These are phyloP conservation scores for Xenops minutus DNA, from an alignment of 2,797 vertebrate genomes.

Conservation along the genomic window DNA sequence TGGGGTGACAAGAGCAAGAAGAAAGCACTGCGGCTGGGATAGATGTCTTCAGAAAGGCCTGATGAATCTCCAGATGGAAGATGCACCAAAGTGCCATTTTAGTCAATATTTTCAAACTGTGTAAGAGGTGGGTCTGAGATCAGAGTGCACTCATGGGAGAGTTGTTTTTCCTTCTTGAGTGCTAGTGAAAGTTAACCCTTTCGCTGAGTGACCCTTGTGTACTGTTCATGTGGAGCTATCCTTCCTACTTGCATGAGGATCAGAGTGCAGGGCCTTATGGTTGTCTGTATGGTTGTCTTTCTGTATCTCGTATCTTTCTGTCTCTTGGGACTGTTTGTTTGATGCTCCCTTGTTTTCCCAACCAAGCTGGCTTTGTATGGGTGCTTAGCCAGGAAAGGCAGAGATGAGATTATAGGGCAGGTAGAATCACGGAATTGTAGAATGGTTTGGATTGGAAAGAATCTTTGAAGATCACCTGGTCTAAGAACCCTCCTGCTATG, in stretches of 20 bases:
- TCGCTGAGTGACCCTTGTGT: background rate
- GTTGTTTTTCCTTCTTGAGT: background rate
- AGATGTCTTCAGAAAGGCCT: background rate
- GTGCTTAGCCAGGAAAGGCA: background rate
- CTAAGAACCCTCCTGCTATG: background rate
- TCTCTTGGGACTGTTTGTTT: background rate
- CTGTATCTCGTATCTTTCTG: background rate
- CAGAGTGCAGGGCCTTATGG: background rate
- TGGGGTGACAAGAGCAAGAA: background rate
- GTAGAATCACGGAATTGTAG: background rate
- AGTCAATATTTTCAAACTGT: background rate
- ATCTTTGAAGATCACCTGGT: background rate
- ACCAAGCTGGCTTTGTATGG: background rate
- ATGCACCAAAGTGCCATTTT: background rate
- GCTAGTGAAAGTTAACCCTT: background rate
- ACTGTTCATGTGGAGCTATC: background rate
- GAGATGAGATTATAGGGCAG: background rate
- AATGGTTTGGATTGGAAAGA: background rate
- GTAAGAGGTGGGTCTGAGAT: background rate
- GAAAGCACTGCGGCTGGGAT: background rate
- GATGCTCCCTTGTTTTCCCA: background rate
- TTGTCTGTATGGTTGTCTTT: background rate
- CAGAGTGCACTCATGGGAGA: background rate
- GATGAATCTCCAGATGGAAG: background rate
- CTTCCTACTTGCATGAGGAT: rapidly evolving